Percentiles rank a stretch among this genome's conserved stretches.
phyloP scores from a whole-genome alignment of 2,888 invertebrate genomes.

The Athalia cordata region DNA sequence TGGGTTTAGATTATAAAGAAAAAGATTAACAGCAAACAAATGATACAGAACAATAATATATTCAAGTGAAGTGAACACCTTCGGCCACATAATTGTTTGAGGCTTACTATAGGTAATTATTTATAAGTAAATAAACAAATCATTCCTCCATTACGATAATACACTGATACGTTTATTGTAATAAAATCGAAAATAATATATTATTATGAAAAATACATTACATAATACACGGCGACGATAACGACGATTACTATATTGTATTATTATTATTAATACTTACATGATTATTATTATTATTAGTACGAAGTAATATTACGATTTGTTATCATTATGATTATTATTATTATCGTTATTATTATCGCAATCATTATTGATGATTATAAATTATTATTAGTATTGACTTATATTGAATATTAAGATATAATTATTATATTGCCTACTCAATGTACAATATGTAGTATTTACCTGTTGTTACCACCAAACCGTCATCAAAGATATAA shows the following conservation, averaged over 20 bases:
- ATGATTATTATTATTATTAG: neutral
- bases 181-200: constrained; percentile 27
- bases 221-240: constrained; percentile 39
- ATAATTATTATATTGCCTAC: constrained; percentile 71
- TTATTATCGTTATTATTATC: constrained; percentile 7
- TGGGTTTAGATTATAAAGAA: neutral
- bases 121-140: constrained; percentile 38
- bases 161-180: constrained; percentile 16
- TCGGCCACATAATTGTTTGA: constrained; percentile 23
- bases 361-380: no score
- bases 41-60: neutral
- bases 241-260: constrained; percentile 43
- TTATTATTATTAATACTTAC: constrained; percentile 18
- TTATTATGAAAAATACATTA: neutral
- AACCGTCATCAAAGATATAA: constrained; percentile 74
- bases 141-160: constrained; percentile 47
- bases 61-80: neutral
- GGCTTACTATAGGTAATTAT: constrained; percentile 18
- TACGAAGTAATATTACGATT: constrained; percentile 19
- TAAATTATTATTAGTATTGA: constrained; percentile 35
- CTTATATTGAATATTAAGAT: constrained; percentile 66
- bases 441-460: constrained; percentile 74
- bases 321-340: neutral
- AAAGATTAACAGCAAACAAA: neutral
- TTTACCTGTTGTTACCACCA: constrained; percentile 74